Evolutionary conservation across 1,140 invertebrate genomes (phyloP).

Genomic region (Choristoneura fumiferana): DNA sequence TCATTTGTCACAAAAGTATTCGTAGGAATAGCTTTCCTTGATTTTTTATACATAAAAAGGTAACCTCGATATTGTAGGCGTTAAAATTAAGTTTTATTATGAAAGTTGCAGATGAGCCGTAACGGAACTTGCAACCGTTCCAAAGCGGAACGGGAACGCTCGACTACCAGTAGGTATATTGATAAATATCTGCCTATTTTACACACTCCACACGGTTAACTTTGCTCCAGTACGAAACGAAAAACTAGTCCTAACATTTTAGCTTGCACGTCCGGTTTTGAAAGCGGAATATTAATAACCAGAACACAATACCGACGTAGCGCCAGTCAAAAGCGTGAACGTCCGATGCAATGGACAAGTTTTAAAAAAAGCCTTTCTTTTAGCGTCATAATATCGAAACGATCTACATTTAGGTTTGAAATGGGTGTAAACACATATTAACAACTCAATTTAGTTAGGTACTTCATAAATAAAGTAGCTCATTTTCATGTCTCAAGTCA

Average conservation of each 20-base stretch:
- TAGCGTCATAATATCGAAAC: too few relatives aligned
- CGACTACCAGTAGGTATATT: slow-evolving; percentile 52
- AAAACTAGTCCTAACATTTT: slow-evolving; percentile 15
- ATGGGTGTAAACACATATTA: too few relatives aligned
- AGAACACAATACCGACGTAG: not conserved
- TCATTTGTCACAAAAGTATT: too few relatives aligned
- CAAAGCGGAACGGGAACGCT: slow-evolving; percentile 34
- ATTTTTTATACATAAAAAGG: too few relatives aligned
- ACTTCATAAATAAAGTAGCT: too few relatives aligned
- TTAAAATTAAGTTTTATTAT: slow-evolving; percentile 57
- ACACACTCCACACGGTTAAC: slow-evolving; percentile 24
- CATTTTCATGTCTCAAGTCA: too few relatives aligned
- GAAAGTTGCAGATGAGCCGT: slow-evolving; percentile 50
- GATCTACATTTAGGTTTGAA: too few relatives aligned
- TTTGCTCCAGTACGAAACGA: not conserved
- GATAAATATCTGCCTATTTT: slow-evolving; percentile 44
- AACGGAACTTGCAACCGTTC: slow-evolving; percentile 46
- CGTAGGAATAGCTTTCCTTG: too few relatives aligned
- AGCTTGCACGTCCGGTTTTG: not conserved
- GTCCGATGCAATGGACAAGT: too few relatives aligned
- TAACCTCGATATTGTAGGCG: slow-evolving; percentile 22
- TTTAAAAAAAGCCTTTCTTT: too few relatives aligned
- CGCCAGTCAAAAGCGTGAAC: not conserved
- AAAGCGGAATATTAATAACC: slow-evolving; percentile 3
- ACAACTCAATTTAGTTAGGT: too few relatives aligned